Conservation (phyloP, 2,113 vertebrate species). For the Macquaria australasica region DNA sequence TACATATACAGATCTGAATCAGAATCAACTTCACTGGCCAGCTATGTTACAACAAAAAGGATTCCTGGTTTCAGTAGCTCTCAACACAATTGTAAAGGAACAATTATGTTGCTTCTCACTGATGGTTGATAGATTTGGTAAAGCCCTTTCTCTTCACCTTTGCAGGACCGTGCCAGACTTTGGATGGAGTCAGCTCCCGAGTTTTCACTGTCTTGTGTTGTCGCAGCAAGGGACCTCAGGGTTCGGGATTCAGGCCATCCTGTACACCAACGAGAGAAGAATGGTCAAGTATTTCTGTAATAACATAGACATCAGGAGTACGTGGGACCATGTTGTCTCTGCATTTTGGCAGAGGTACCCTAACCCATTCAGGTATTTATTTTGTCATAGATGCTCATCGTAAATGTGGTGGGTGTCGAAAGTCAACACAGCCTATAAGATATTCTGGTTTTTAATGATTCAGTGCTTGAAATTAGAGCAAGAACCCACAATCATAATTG, state of each 20-base stretch:
- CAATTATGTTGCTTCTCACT: not conserved
- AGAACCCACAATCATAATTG: not conserved
- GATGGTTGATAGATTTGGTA: not conserved
- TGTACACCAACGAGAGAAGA: slow-evolving; percentile 36
- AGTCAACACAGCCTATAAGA: not conserved
- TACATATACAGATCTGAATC: no score
- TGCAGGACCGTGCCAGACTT: slow-evolving; percentile 53
- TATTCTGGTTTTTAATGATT: not conserved
- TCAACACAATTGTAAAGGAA: no score
- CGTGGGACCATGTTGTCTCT: slow-evolving; percentile 85
- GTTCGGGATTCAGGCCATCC: slow-evolving; percentile 35
- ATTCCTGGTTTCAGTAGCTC: no score
- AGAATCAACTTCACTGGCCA: no score
- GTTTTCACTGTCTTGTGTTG: slow-evolving; percentile 25
- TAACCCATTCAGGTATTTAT: slow-evolving; percentile 86
- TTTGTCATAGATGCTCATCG: not conserved
- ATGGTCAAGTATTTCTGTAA: slow-evolving; percentile 87
- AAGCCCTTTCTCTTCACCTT: not conserved
- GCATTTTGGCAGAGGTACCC: slow-evolving; percentile 89
- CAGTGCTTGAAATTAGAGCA: not conserved
- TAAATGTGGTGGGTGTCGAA: not conserved
- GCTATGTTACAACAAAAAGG: no score
- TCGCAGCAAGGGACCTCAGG: slow-evolving; percentile 24
- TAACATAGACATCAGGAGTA: slow-evolving; percentile 80
- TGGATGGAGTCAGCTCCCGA: slow-evolving; percentile 76